Base-by-base conservation (phyloP, 2,888 invertebrate genomes). In the Pseudeuparius sepicola region DNA sequence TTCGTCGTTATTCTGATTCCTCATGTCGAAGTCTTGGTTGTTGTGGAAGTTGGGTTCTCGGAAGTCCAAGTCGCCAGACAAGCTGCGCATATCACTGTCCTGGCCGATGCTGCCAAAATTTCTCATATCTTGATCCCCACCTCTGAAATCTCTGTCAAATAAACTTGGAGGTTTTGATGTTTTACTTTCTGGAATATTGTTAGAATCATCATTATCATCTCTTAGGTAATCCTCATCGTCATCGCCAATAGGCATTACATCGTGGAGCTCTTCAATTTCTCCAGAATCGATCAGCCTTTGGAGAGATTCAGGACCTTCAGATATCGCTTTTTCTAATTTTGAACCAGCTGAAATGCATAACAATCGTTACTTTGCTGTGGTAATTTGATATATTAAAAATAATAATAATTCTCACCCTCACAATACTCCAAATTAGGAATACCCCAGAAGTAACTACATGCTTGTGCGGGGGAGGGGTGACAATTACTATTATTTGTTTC, bases 241-340 rank as follows among this genome's bases (percentile, higher is more conserved):
- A 42, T 79, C 78, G 31, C 71, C 62, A 42, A 76, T 71, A 3
- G 82, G 80, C 61, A 84, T 77, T 3, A 84, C 77, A 56, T 85
- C 85, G 37, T 76, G 73, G 18, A 87, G 57, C 52, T 87, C 84
- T 53, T 84, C 84, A 43, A 88, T 73, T 59, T 82, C 84, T 7
- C 87, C 87, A 1, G 82, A 77, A 46, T 79, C 77, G 17, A 87
- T 78, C 48, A 76, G 78, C 53, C 76, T 80, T 53, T 82, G 81
- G 12, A 88, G 65, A 24, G 81, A 78, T 32, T 82, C 72, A 9
- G 80, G 76, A 4, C 87, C 87, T 50, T 84, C 82, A 10, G 74
- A 66, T 45, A 87, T 83, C 4, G 80, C 84, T 45, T 75, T 71
- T 50, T 82, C 80, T 32, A 88, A 59, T 53, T 77, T 77, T 7